phyloP scores from a whole-genome alignment of 1,140 invertebrate genomes.

The Polypedilum vanderplanki region DNA sequence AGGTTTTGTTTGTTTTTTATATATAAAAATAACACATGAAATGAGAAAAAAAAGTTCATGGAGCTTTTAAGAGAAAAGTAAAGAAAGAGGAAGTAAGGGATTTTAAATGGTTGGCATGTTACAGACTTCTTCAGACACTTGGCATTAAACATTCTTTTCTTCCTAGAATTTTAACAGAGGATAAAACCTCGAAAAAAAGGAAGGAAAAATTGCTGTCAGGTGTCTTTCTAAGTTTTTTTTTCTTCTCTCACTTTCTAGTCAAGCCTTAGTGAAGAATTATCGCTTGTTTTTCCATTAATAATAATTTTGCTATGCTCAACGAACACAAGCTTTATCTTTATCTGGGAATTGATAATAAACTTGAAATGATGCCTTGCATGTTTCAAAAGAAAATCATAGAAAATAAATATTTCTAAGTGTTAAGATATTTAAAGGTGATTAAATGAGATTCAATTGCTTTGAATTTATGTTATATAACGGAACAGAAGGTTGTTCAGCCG shows the following conservation, averaged over 20 bases:
- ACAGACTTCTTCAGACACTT: not conserved
- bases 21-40: not conserved
- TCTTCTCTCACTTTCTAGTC: not conserved
- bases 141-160: not conserved
- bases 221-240: not conserved
- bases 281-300: slow-evolving; percentile 13
- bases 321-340: not conserved
- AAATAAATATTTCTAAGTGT: slow-evolving; percentile 9
- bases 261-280: not conserved
- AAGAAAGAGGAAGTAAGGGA: not conserved
- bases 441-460: too few species aligned
- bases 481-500: too few species aligned
- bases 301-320: not conserved
- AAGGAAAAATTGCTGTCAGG: not conserved
- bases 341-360: not conserved
- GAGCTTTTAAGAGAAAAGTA: not conserved
- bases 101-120: not conserved
- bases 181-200: not conserved
- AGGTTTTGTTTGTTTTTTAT: not conserved
- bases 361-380: slow-evolving; percentile 11
- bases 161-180: not conserved
- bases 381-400: not conserved
- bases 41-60: not conserved
- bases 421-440: too few species aligned
- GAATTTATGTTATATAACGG: too few species aligned